Percentiles rank a stretch among this genome's conserved stretches.
Conservation (phyloP, 2,888 invertebrate species). For the Megalurothrips usitatus region DNA sequence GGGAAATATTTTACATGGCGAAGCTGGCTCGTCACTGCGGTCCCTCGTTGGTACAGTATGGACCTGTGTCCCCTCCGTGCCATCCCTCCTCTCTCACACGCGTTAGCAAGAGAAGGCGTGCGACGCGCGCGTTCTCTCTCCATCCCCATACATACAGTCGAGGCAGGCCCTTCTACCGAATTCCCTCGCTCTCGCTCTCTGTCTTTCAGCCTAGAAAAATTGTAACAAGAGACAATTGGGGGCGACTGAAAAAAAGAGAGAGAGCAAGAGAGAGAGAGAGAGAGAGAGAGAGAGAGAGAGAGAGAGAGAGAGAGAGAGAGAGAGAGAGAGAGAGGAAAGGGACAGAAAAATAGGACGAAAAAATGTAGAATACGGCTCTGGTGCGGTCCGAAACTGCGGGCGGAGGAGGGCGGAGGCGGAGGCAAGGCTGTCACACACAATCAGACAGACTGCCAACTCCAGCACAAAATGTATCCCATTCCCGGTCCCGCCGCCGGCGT, state of each 20-base stretch:
- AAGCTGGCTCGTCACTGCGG: too few species aligned
- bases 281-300: background rate
- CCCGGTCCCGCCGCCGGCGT: background rate
- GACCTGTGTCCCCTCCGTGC: too few species aligned
- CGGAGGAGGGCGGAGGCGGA: background rate
- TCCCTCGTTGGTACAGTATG: too few species aligned
- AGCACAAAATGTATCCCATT: constrained; percentile 22
- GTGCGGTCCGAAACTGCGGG: background rate
- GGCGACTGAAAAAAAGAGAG: background rate
- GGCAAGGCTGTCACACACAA: constrained; percentile 2
- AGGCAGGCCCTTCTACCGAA: too few species aligned
- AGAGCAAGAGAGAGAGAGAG: background rate
- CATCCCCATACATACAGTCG: too few species aligned
- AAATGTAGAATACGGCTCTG: constrained; percentile 14
- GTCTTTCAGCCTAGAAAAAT: background rate
- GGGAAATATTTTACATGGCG: too few species aligned
- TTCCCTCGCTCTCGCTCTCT: background rate
- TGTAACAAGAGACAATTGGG: background rate
- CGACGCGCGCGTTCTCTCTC: background rate
- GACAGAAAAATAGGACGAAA: background rate
- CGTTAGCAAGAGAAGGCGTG: too few species aligned
- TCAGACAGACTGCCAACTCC: constrained; percentile 23
- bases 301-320: background rate
- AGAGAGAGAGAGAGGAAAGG: background rate
- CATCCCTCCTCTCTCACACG: too few species aligned